Conservation (phyloP, 2,797 vertebrate species). For the Phataginus tetradactyla region DNA sequence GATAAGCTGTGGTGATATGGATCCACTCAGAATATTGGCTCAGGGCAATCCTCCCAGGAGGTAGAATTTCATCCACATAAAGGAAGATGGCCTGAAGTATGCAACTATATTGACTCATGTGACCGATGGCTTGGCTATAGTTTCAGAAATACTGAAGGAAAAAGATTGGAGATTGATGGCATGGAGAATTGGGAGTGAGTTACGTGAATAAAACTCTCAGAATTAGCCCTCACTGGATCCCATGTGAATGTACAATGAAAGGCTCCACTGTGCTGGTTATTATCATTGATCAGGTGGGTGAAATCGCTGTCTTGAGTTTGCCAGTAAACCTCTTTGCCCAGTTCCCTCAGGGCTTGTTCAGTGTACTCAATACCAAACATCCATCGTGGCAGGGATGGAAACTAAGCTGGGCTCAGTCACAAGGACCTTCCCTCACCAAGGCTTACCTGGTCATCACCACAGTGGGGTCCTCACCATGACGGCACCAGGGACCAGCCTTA, state of each 20-base stretch:
- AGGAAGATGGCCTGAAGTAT: not conserved
- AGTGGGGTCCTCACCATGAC: slow-evolving; percentile 1
- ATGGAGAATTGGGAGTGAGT: not conserved
- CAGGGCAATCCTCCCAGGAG: not conserved
- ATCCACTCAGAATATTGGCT: not conserved
- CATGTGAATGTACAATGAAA: not conserved
- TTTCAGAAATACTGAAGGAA: not conserved
- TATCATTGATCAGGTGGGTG: not conserved
- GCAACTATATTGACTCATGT: not conserved
- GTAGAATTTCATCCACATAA: not conserved
- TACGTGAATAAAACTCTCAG: not conserved
- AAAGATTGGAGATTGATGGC: not conserved
- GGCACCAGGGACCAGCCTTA: not conserved
- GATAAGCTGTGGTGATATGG: not conserved
- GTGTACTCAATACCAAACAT: not conserved
- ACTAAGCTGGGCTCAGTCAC: not conserved
- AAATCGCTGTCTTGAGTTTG: not conserved
- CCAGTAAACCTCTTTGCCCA: not conserved
- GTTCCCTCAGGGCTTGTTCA: not conserved
- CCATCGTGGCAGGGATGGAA: not conserved
- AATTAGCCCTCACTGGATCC: not conserved
- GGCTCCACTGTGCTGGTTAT: not conserved
- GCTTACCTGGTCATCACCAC: not conserved
- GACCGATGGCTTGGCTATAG: not conserved
- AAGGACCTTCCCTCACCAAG: not conserved